A percentile compares a stretch with the other conserved stretches of the same genome.
These are phyloP conservation scores for Tetranychus piercei DNA, from an alignment of 2,888 invertebrate species.

Conservation along the genomic window DNA sequence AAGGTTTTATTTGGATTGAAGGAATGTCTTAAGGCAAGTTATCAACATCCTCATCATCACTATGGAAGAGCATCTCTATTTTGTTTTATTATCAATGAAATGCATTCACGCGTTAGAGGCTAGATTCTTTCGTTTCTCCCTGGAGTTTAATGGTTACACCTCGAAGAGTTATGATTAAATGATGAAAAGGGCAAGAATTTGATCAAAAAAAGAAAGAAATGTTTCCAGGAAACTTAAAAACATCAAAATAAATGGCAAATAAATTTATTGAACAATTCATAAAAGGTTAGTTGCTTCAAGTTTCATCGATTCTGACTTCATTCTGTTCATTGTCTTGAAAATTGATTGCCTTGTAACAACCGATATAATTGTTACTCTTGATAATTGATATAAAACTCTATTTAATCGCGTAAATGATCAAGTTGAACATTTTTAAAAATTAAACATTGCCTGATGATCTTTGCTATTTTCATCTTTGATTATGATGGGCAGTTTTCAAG, in stretches of 20 bases:
- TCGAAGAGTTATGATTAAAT: background rate
- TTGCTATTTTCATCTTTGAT: too few relatives aligned
- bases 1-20: too few relatives aligned
- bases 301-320: background rate
- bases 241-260: background rate
- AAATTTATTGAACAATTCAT: background rate
- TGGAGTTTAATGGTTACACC: background rate
- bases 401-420: too few relatives aligned
- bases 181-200: background rate
- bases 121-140: background rate
- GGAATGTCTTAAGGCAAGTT: background rate
- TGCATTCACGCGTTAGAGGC: background rate
- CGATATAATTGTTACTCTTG: too few relatives aligned
- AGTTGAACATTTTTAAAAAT: background rate
- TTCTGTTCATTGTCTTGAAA: background rate
- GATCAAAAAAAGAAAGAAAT: background rate
- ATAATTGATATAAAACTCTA: too few relatives aligned
- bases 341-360: too few relatives aligned
- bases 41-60: background rate
- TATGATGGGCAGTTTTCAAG: background rate
- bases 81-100: background rate
- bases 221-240: background rate
- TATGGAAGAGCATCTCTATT: background rate
- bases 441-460: background rate
- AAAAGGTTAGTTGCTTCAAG: background rate